Percentiles rank a stretch among this genome's conserved stretches.
phyloP scores from a whole-genome alignment of 2,888 invertebrate species.

The Calliphora vomitoria region DNA sequence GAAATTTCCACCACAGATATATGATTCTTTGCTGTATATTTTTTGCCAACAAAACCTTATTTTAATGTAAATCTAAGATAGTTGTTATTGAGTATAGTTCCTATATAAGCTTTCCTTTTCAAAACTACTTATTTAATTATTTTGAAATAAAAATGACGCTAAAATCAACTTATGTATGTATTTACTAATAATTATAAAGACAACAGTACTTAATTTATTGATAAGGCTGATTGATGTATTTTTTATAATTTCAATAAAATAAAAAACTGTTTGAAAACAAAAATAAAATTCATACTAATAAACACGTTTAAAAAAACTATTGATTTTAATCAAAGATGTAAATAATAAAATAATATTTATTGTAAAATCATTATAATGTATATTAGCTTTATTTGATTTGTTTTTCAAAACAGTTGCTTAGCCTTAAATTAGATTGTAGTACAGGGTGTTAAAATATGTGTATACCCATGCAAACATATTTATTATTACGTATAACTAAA shows the following conservation, averaged over 20 bases:
- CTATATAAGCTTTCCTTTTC: background rate
- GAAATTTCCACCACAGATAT: too few relatives aligned
- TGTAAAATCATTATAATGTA: background rate
- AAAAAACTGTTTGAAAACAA: conserved; percentile 33
- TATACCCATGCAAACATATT: too few relatives aligned
- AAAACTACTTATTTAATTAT: background rate
- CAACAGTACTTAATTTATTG: conserved; percentile 32
- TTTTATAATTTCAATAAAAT: conserved; percentile 29
- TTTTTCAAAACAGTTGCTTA: conserved; percentile 7
- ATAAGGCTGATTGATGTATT: conserved; percentile 13
- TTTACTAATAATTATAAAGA: background rate
- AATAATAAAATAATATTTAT: background rate
- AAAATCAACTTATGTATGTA: background rate
- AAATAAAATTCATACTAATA: background rate
- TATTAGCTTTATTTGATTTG: background rate
- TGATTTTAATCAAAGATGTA: background rate
- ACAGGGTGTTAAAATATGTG: background rate
- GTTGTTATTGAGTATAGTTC: too few relatives aligned
- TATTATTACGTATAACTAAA: too few relatives aligned
- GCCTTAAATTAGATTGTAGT: background rate
- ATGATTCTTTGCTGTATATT: too few relatives aligned
- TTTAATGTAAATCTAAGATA: too few relatives aligned
- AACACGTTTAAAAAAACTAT: conserved; percentile 15
- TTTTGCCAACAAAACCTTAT: too few relatives aligned
- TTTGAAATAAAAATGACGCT: background rate